These are phyloP conservation scores for Atrina japonica DNA, from an alignment of 2,888 invertebrate species.

Conservation along the genomic window DNA sequence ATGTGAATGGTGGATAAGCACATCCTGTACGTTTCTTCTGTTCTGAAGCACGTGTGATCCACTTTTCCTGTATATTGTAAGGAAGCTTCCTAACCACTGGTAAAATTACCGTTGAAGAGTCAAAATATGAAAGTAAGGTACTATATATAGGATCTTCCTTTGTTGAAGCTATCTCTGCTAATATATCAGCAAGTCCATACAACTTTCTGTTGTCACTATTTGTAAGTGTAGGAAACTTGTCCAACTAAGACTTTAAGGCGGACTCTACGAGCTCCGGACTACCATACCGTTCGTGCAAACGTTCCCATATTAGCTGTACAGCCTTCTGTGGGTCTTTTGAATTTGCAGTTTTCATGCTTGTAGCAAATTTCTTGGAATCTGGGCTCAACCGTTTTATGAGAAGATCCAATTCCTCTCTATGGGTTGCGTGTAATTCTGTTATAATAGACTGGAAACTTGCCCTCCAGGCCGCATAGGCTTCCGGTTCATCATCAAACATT, in stretches of 20 bases:
- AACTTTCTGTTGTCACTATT: constrained; percentile 15
- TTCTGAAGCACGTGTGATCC: constrained; percentile 16
- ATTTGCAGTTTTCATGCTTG: constrained; percentile 38
- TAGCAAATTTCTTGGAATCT: constrained; percentile 27
- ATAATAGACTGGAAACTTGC: constrained; percentile 33
- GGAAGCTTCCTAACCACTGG: constrained; percentile 22
- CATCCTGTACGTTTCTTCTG: constrained; percentile 3
- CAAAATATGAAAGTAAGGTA: constrained; percentile 13
- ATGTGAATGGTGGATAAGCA: constrained; percentile 26
- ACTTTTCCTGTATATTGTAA: constrained; percentile 11
- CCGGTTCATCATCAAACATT: constrained; percentile 34
- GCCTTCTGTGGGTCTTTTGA: constrained; percentile 21
- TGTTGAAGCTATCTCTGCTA: constrained; percentile 2
- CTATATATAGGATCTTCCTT: constrained; percentile 12
- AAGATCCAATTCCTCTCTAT: constrained; percentile 37
- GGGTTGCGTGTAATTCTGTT: constrained; percentile 25
- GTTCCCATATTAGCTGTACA: constrained; percentile 31
- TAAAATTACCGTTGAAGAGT: constrained; percentile 9
- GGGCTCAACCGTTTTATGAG: constrained; percentile 37
- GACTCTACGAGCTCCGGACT: constrained; percentile 33
- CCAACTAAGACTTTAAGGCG: constrained; percentile 21
- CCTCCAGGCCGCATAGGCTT: constrained; percentile 34
- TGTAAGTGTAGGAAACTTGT: constrained; percentile 14
- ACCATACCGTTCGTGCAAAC: constrained; percentile 35
- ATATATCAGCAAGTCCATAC: constrained; percentile 9